A percentile compares a stretch with the other conserved stretches of the same genome.
Evolutionary conservation across 2,888 invertebrate genomes (phyloP).

Genomic region (Cordilura impudica): DNA sequence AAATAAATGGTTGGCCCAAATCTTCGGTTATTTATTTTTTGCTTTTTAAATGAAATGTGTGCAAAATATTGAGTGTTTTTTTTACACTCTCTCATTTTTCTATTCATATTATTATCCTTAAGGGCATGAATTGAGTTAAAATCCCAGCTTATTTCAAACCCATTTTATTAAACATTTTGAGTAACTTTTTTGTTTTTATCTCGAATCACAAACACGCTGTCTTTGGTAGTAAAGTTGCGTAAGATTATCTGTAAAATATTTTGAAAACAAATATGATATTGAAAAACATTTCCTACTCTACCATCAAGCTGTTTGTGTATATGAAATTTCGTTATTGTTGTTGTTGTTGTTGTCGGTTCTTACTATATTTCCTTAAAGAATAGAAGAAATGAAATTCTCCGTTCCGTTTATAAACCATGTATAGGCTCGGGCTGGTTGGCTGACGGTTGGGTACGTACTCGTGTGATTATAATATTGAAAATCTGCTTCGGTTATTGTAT

Average conservation of each 20-base stretch:
- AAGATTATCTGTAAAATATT: constrained; percentile 22
- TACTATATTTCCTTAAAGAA: constrained; percentile 16
- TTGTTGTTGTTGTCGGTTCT: neutral
- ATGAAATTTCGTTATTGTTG: neutral
- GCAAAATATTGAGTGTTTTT: too few species aligned
- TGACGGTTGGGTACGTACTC: neutral
- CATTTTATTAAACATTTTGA: neutral
- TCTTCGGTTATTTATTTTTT: too few species aligned
- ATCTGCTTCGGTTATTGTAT: neutral
- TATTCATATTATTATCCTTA: neutral
- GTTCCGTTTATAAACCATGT: neutral
- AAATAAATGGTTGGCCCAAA: too few species aligned
- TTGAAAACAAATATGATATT: neutral
- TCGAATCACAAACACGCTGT: neutral
- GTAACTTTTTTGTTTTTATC: neutral
- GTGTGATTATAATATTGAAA: neutral
- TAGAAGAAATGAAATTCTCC: neutral
- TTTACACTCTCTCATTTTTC: neutral
- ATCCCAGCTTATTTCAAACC: neutral
- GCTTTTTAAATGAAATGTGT: too few species aligned
- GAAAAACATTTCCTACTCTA: neutral
- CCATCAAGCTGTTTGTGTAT: neutral
- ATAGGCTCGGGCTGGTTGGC: neutral
- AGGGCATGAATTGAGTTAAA: neutral
- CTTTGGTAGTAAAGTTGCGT: constrained; percentile 16